These are phyloP conservation scores for Hoplias malabaricus DNA, from an alignment of 2,113 vertebrate genomes.

Conservation along the genomic window DNA sequence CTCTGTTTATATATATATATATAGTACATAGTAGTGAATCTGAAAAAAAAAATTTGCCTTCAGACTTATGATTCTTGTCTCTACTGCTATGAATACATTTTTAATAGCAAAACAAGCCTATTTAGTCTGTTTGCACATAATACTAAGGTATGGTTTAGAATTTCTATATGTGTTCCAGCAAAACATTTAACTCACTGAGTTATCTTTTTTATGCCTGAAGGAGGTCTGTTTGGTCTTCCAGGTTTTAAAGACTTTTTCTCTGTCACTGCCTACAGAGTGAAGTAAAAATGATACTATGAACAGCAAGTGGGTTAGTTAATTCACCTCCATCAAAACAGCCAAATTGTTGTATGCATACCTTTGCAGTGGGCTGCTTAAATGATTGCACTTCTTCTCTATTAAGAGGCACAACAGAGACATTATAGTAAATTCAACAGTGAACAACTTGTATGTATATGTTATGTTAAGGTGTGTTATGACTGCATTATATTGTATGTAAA, in stretches of 20 bases:
- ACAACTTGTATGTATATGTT: neutral
- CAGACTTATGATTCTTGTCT: too few relatives aligned
- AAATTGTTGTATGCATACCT: constrained; percentile 52
- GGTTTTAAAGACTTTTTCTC: constrained; percentile 62
- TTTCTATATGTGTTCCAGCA: neutral
- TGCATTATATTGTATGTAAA: neutral
- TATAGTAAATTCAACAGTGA: neutral
- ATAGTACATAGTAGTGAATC: too few relatives aligned
- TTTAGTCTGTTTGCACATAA: neutral
- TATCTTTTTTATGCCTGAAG: constrained; percentile 65
- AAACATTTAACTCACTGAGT: constrained; percentile 46
- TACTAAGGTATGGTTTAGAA: neutral
- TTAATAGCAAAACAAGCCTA: too few relatives aligned
- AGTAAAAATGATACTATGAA: neutral
- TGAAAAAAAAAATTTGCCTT: too few relatives aligned
- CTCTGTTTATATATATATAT: too few relatives aligned
- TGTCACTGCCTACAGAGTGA: constrained; percentile 6
- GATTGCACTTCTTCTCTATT: neutral
- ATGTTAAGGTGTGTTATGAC: neutral
- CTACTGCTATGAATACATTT: too few relatives aligned
- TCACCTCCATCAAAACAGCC: neutral
- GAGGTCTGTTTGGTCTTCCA: constrained; percentile 51
- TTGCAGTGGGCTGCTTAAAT: constrained; percentile 44
- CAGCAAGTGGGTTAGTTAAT: neutral
- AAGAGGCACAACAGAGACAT: neutral